A percentile compares a stretch with the other conserved stretches of the same genome.
Conservation (phyloP, 2,113 vertebrate genomes). For the Dipodomys stephensi region DNA sequence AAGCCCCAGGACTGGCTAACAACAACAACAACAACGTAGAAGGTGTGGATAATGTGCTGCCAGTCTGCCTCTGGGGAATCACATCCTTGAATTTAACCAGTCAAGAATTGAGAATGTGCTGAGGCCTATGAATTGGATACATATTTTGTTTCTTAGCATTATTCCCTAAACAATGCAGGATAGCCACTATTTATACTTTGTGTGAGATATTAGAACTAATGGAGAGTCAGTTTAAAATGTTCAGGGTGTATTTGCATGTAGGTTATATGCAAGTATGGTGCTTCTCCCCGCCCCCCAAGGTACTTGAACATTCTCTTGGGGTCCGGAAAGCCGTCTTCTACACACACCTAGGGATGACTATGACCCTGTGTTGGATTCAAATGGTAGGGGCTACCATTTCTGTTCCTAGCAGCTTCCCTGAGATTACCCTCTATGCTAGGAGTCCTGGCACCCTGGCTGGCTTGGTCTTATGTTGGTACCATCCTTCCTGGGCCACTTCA, state of each 20-base stretch:
- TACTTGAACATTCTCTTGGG: background rate
- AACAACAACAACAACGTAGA: too few relatives aligned
- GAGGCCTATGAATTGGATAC: background rate
- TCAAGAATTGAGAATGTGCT: background rate
- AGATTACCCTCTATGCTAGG: background rate
- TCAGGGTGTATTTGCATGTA: background rate
- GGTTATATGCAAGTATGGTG: background rate
- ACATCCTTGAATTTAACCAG: background rate
- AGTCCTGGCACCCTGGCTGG: background rate
- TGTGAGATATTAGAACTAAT: background rate
- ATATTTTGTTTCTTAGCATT: background rate
- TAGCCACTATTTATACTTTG: background rate
- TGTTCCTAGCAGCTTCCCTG: background rate
- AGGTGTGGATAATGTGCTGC: too few relatives aligned
- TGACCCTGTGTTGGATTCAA: too few relatives aligned
- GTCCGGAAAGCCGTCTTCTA: background rate
- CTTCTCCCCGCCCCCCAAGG: background rate
- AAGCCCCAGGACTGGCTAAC: too few relatives aligned
- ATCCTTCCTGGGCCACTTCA: background rate
- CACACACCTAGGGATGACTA: background rate
- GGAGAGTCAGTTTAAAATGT: too few relatives aligned
- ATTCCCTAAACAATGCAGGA: background rate
- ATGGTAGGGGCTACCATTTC: background rate
- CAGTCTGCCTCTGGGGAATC: too few relatives aligned
- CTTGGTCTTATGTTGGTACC: background rate